phyloP scores from a whole-genome alignment of 2,888 invertebrate genomes.

The Synergus japonicus region DNA sequence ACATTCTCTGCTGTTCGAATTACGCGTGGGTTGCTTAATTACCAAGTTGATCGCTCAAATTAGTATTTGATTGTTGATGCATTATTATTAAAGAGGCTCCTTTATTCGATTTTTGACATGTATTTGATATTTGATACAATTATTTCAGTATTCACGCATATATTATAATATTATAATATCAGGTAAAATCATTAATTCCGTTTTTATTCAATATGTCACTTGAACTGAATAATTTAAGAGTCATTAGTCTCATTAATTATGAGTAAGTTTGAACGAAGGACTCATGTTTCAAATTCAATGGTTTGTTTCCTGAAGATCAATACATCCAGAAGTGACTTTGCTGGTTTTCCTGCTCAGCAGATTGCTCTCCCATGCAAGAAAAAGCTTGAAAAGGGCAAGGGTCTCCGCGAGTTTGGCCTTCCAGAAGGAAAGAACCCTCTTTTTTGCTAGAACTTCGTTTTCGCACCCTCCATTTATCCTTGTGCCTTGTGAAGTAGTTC shows the following conservation, averaged over 20 bases:
- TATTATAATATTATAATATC: too few species aligned
- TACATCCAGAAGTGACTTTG: background rate
- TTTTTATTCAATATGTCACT: background rate
- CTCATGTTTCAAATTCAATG: background rate
- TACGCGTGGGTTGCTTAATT: background rate
- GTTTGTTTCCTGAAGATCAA: background rate
- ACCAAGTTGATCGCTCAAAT: background rate
- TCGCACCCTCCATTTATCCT: constrained; percentile 24
- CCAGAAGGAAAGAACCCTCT: background rate
- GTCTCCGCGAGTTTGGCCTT: background rate
- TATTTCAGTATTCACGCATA: background rate
- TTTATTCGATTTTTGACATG: background rate
- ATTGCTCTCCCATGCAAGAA: constrained; percentile 5
- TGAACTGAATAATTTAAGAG: background rate
- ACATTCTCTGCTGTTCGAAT: constrained; percentile 22
- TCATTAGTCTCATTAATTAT: background rate
- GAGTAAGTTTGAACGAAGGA: background rate
- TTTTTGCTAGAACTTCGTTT: constrained; percentile 22
- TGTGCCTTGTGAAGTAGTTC: constrained; percentile 63
- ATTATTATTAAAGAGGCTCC: background rate
- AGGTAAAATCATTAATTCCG: too few species aligned
- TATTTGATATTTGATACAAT: background rate
- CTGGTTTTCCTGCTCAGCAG: background rate
- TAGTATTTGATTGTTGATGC: background rate
- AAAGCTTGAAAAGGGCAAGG: constrained; percentile 9